Conservation (phyloP, 1,140 invertebrate species). For the Cydia pomonella region DNA sequence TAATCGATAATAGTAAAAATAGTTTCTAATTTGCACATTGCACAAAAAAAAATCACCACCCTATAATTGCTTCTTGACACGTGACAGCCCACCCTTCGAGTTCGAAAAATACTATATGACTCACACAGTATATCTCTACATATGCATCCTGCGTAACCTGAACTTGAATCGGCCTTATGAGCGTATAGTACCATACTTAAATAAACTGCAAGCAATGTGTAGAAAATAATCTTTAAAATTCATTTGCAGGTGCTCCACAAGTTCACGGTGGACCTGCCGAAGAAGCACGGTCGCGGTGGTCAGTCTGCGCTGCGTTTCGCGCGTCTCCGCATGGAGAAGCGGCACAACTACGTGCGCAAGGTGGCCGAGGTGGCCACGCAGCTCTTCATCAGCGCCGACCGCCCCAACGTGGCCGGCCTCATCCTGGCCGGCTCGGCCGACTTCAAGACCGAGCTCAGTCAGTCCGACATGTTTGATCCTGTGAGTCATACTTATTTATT, state of each 20-base stretch:
- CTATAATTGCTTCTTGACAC: too few species aligned
- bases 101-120: too few species aligned
- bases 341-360: conserved; percentile 99
- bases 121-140: too few species aligned
- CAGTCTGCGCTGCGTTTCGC: conserved; percentile 99
- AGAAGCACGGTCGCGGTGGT: conserved; percentile 99
- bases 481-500: conserved; percentile 82
- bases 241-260: conserved; percentile 92
- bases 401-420: conserved; percentile 97
- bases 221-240: too few species aligned
- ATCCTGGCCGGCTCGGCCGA: conserved; percentile 99
- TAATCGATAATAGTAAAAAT: too few species aligned
- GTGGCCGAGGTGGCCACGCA: conserved; percentile 99
- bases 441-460: conserved; percentile 99
- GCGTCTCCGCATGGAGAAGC: conserved; percentile 99
- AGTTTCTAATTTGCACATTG: too few species aligned
- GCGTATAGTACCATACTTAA: too few species aligned
- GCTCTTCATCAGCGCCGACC: conserved; percentile 98
- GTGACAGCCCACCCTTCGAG: too few species aligned
- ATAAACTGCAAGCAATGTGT: too few species aligned
- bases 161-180: too few species aligned
- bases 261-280: conserved; percentile 99
- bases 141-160: too few species aligned
- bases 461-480: conserved; percentile 99
- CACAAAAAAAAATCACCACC: too few species aligned